Evolutionary conservation across 2,797 vertebrate genomes (phyloP), one percentile per base, ranked within the genome.

Genomic region (Alauda arvensis): DNA sequence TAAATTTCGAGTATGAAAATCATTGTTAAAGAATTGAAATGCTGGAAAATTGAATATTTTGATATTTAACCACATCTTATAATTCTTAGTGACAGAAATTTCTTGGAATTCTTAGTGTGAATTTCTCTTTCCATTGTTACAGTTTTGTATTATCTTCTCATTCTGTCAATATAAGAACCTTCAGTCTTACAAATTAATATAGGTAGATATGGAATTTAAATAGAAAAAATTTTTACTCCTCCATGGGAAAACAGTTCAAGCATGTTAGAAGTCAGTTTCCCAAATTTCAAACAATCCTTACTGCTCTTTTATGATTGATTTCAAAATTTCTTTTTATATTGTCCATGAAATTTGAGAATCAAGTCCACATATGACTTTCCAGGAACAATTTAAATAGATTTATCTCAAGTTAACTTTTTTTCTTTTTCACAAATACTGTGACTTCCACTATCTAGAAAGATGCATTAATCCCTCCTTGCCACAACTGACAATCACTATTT

Each of bases 401-500:
- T 66, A 42, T 51, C 37, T 37, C 37, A 37, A 37, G 6, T 4
- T 18, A 2, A 4, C 3, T 34, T 5, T 34, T 34, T 14, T 43
- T 12, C 1, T 16, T 21, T 37, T 42, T 8, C 18, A 7, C 2
- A 61, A 62, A 57, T 21, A 19, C 1, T n/a, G 7, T 34, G 11
- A 53, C 34, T 83, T 68, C 6, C 6, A 18, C 33, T 61, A 2
- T 31, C 16, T 62, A 31, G 16, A 83, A 69, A 76, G 11, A 31
- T 29, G 2, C 1, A 59, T 69, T 77, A 55, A 53, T 66, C 13
- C 12, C 14, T 6, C 20, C 16, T 67, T 13, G 17, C 21, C 5
- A 7, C 17, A 66, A 0, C 3, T n/a, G 26, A 62, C 1, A 15
- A 55, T 10, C 6, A 0, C 1, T 40, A 7, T 66, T 49, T 63